Evolutionary conservation across 2,888 invertebrate genomes (phyloP).

Genomic region (Pyrrhosoma nymphula): DNA sequence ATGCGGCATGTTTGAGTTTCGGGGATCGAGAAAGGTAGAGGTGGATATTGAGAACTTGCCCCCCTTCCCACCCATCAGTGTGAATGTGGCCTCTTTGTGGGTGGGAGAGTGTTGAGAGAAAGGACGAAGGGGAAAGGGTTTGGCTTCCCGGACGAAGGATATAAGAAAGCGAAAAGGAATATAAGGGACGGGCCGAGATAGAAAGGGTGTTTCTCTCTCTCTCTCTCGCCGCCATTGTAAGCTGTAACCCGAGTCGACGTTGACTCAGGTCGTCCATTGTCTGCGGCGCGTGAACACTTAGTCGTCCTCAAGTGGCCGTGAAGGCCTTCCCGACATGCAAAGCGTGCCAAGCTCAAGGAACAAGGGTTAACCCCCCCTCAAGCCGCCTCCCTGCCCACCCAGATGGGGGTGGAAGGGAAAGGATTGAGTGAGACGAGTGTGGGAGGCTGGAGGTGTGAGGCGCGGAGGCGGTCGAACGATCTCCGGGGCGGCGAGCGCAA

Average conservation of each 20-base stretch:
- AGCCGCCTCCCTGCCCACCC: no score
- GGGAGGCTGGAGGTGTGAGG: background rate
- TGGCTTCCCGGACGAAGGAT: background rate
- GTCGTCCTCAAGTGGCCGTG: conserved; percentile 26
- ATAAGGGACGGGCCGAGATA: background rate
- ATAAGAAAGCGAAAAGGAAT: background rate
- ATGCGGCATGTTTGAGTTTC: background rate
- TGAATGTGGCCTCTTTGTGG: background rate
- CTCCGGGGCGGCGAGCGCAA: no score
- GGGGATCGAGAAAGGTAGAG: background rate
- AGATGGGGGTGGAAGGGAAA: no score
- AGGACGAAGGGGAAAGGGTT: background rate
- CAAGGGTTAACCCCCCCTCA: background rate
- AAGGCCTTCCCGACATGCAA: conserved; percentile 22
- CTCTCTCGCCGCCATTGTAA: background rate
- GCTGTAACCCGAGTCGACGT: conserved; percentile 22
- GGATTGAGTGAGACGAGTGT: background rate
- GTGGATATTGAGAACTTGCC: background rate
- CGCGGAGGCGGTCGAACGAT: background rate
- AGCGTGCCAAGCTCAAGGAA: conserved; percentile 9
- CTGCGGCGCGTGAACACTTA: background rate
- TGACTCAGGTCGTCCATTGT: conserved; percentile 24
- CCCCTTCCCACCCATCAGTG: background rate
- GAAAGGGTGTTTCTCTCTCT: background rate
- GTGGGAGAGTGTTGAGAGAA: background rate